Percentiles rank a stretch among this genome's conserved stretches.
Conservation (phyloP, 2,888 invertebrate genomes). For the Tipula confusa region DNA sequence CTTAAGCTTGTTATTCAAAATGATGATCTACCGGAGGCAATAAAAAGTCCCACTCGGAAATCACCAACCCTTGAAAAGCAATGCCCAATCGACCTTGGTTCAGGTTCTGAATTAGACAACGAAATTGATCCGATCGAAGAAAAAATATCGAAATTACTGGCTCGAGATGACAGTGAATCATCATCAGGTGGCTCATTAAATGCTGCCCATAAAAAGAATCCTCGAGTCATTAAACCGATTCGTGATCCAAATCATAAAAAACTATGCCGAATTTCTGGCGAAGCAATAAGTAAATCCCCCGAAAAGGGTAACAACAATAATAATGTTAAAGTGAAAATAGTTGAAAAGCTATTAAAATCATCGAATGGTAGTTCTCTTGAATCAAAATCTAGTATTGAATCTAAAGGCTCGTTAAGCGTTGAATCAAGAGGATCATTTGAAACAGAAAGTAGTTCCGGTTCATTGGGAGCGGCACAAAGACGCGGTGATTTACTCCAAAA, state of each 20-base stretch:
- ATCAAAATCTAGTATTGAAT: conserved; percentile 61
- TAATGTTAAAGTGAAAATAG: conserved; percentile 30
- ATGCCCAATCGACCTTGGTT: conserved; percentile 60
- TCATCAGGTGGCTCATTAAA: conserved; percentile 57
- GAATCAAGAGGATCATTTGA: conserved; percentile 70
- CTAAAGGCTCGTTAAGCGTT: conserved; percentile 60
- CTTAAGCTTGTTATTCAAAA: conserved; percentile 54
- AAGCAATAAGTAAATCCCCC: neutral
- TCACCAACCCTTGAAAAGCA: conserved; percentile 61
- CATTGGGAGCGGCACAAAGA: conserved; percentile 65
- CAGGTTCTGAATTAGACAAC: conserved; percentile 53
- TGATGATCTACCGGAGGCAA: conserved; percentile 45
- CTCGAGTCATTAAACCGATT: conserved; percentile 50
- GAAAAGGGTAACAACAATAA: neutral
- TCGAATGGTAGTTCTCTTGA: conserved; percentile 50
- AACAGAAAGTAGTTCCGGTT: conserved; percentile 71
- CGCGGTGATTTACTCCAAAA: conserved; percentile 57
- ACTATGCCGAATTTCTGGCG: conserved; percentile 50
- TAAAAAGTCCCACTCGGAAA: conserved; percentile 52
- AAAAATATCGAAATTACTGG: conserved; percentile 49
- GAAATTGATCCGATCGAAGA: conserved; percentile 51
- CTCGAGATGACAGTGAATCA: conserved; percentile 56
- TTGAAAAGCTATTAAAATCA: conserved; percentile 39
- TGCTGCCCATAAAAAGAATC: conserved; percentile 46
- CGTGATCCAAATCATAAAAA: conserved; percentile 46